Conservation (phyloP, 2,797 vertebrate species). For the Loriculus beryllinus region DNA sequence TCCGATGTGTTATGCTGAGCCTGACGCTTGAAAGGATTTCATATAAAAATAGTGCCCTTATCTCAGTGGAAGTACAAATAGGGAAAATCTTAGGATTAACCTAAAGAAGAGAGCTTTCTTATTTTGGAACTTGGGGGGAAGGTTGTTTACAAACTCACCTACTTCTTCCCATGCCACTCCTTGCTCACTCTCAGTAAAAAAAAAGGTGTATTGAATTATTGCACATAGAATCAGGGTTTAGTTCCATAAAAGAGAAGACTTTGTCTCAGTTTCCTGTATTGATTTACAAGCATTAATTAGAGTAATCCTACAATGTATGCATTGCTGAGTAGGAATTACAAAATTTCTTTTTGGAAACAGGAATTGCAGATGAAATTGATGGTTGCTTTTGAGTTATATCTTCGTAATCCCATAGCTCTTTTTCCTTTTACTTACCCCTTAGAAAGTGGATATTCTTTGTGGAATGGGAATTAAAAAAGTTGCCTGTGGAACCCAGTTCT, state of each 20-base stretch:
- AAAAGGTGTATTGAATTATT: background rate
- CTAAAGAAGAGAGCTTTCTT: background rate
- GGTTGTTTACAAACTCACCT: background rate
- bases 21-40: background rate
- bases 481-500: conserved; percentile 85
- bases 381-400: background rate
- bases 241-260: background rate
- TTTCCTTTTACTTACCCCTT: background rate
- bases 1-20: background rate
- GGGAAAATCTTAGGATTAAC: background rate
- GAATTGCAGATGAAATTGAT: background rate
- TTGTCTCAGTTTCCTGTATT: background rate
- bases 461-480: conserved; percentile 85
- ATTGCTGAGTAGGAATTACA: background rate
- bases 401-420: background rate
- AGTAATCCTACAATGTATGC: background rate
- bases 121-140: background rate
- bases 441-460: conserved; percentile 86
- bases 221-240: background rate
- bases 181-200: background rate
- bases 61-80: background rate
- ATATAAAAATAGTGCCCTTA: background rate
- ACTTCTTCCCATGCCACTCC: background rate
- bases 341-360: background rate
- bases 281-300: background rate